Percentiles rank a stretch among this genome's conserved stretches.
These are phyloP conservation scores for Drosophila rufa DNA, from an alignment of 1,140 invertebrate genomes.

Conservation along the genomic window DNA sequence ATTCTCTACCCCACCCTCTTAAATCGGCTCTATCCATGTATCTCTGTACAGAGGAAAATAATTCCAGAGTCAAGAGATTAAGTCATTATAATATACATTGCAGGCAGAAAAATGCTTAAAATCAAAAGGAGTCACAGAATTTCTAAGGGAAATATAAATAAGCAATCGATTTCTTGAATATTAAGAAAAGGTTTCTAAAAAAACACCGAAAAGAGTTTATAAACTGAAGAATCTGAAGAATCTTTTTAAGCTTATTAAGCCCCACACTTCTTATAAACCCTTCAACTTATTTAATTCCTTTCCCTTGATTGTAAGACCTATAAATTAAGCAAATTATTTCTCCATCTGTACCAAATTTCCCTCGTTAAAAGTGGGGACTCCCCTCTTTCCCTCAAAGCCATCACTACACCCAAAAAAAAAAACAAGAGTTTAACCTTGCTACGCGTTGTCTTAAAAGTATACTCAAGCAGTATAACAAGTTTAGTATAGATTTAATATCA, in stretches of 20 bases:
- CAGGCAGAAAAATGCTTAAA: not conserved
- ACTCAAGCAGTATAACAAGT: too few species aligned
- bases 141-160: not conserved
- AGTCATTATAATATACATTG: not conserved
- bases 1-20: slow-evolving; percentile 16
- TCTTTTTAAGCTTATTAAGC: too few species aligned
- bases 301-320: not conserved
- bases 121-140: too few species aligned
- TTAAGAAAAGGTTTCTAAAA: not conserved
- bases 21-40: not conserved
- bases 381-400: not conserved
- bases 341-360: slow-evolving; percentile 17
- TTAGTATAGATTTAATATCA: too few species aligned
- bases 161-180: not conserved
- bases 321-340: not conserved
- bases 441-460: too few species aligned
- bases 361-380: slow-evolving; percentile 1
- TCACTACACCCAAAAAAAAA: too few species aligned
- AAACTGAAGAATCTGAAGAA: not conserved
- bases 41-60: slow-evolving; percentile 19
- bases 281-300: not conserved
- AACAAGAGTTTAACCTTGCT: too few species aligned
- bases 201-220: not conserved
- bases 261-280: too few species aligned
- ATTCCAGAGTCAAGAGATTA: not conserved